A percentile compares a stretch with the other conserved stretches of the same genome.
phyloP scores from a whole-genome alignment of 2,113 vertebrate species.

The Sus scrofa region T2T-Sscrofa CM000822.6:43619001-43619500 shows the following conservation, averaged over 20 bases:
- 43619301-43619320: not conserved
- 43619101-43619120: no score
- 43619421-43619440: not conserved
- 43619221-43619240: not conserved
- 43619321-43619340: not conserved
- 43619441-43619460: no score
- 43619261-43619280: not conserved
- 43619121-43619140: no score
- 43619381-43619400: not conserved
- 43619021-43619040: no score
- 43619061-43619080: no score
- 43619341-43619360: not conserved
- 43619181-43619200: not conserved
- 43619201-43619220: not conserved
- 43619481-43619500: no score
- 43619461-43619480: no score
- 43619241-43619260: not conserved
- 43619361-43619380: no score
- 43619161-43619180: not conserved
- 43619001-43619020: not conserved
- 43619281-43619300: not conserved
- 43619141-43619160: not conserved
- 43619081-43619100: no score
- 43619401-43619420: not conserved
- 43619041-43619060: no score